phyloP scores from a whole-genome alignment of 2,113 vertebrate species.

The Scopus umbretta region DNA sequence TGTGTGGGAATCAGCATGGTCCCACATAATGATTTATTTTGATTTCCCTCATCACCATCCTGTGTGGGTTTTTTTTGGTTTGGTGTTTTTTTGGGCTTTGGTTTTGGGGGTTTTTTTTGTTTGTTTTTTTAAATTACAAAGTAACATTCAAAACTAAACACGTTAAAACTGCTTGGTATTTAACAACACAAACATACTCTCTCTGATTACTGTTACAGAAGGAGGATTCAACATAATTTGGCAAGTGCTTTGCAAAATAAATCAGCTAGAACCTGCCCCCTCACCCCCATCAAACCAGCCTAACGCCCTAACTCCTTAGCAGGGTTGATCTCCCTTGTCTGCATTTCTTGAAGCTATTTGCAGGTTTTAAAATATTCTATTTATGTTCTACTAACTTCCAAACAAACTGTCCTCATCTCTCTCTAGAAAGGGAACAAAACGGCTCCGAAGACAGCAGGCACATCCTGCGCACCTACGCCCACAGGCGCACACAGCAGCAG shows the following conservation, averaged over 20 bases:
- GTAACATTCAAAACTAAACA: background rate
- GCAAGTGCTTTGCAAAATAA: background rate
- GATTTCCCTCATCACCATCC: background rate
- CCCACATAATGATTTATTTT: background rate
- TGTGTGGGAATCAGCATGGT: background rate
- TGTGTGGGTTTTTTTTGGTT: background rate
- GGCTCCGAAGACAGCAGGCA: constrained; percentile 48
- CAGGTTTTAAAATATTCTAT: constrained; percentile 38
- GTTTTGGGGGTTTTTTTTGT: no score
- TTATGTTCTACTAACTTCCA: constrained; percentile 42
- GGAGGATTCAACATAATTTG: background rate
- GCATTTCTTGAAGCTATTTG: background rate
- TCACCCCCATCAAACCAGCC: background rate
- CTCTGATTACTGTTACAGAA: background rate
- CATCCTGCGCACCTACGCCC: constrained; percentile 33
- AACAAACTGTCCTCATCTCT: constrained; percentile 43
- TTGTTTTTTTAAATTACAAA: background rate
- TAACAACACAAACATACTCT: background rate
- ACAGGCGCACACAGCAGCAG: constrained; percentile 4
- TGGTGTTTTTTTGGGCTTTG: no score
- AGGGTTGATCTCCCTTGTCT: background rate
- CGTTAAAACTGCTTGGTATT: background rate
- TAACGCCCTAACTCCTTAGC: background rate
- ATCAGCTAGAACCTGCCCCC: background rate
- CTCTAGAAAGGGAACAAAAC: constrained; percentile 50